Percentiles rank a stretch among this genome's conserved stretches.
Evolutionary conservation across 2,797 vertebrate genomes (phyloP).

Genomic region (Columba guinea): DNA sequence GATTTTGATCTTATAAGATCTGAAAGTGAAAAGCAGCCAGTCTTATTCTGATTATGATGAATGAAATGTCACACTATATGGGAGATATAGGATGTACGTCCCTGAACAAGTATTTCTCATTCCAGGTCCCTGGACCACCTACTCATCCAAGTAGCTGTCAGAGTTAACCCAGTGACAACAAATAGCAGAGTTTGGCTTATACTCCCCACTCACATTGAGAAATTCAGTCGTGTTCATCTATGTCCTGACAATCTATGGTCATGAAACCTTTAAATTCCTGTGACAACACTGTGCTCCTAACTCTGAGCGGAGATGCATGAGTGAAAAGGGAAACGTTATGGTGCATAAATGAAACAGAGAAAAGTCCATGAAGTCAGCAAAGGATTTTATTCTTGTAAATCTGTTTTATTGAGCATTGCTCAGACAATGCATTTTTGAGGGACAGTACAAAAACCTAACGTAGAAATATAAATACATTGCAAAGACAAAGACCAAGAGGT

Average conservation of each 20-base stretch:
- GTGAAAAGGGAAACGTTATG: background rate
- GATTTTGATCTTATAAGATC: background rate
- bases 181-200: background rate
- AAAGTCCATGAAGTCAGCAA: background rate
- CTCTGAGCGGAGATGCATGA: accelerated
- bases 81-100: background rate
- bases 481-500: background rate
- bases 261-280: background rate
- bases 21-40: background rate
- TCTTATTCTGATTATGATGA: background rate
- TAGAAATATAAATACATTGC: background rate
- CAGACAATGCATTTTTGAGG: background rate
- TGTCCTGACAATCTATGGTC: background rate
- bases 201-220: background rate
- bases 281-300: background rate
- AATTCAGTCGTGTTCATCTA: background rate
- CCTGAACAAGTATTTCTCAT: background rate
- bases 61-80: background rate
- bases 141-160: background rate
- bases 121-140: background rate
- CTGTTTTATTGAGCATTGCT: background rate
- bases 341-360: background rate
- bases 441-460: background rate
- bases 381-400: background rate
- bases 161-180: background rate